Conservation (phyloP, 2,113 vertebrate species). For the Campylomormyrus numenius region DNA sequence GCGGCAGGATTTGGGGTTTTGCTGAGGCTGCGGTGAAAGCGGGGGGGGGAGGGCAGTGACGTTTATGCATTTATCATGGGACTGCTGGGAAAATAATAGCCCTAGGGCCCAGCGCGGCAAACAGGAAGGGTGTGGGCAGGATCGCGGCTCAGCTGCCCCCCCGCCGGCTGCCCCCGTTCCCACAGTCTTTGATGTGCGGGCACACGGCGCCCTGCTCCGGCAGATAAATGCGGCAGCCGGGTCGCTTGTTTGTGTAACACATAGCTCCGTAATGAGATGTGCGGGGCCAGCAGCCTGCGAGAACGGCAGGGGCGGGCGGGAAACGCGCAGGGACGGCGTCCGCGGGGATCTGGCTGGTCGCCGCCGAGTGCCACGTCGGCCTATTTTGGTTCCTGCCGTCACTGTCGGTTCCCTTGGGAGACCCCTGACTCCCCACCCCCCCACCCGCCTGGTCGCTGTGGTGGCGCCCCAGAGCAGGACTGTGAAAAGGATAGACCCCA, state of each 20-base stretch:
- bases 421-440: neutral
- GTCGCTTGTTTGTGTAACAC: slow-evolving; percentile 59
- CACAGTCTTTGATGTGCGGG: slow-evolving; percentile 70
- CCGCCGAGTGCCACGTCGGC: slow-evolving; percentile 10
- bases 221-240: slow-evolving; percentile 65
- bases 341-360: slow-evolving; percentile 25
- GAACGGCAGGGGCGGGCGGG: slow-evolving; percentile 30
- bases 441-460: neutral
- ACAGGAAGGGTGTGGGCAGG: slow-evolving; percentile 83
- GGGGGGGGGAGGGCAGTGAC: slow-evolving; percentile 18
- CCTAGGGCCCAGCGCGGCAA: slow-evolving; percentile 58
- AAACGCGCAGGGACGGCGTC: slow-evolving; percentile 28
- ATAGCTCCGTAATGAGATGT: slow-evolving; percentile 52
- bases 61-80: slow-evolving; percentile 46
- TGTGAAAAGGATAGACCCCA: neutral
- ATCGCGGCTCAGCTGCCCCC: slow-evolving; percentile 66
- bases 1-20: neutral
- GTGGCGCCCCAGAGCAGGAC: neutral
- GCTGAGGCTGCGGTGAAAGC: neutral
- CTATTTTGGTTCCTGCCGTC: slow-evolving; percentile 1
- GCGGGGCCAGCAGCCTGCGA: slow-evolving; percentile 36
- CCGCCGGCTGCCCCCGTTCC: slow-evolving; percentile 68
- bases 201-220: slow-evolving; percentile 55
- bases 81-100: slow-evolving; percentile 33
- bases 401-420: neutral